A percentile compares a stretch with the other conserved stretches of the same genome.
These are phyloP conservation scores for Rotaria macrura DNA, from an alignment of 2,888 invertebrate species.

Conservation along the genomic window DNA sequence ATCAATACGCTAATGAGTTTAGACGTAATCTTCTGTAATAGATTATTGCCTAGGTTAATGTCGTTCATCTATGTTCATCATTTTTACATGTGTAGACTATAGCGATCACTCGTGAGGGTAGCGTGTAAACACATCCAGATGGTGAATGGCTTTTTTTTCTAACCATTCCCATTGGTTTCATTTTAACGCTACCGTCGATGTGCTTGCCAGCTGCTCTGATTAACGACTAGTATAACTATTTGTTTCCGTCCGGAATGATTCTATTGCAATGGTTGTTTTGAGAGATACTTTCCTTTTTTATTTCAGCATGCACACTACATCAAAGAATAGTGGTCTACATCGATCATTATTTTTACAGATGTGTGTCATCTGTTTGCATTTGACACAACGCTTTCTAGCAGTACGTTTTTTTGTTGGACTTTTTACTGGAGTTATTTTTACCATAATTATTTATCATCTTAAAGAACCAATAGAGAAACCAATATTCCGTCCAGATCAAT, in stretches of 20 bases:
- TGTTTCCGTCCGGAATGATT: neutral
- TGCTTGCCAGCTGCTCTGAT: neutral
- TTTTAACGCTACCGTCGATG: neutral
- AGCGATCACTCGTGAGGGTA: no score
- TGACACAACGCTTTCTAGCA: neutral
- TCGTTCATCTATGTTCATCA: no score
- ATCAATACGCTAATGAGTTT: no score
- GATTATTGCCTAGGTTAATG: no score
- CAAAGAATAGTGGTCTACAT: neutral
- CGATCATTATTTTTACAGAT: neutral
- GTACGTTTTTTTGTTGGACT: neutral
- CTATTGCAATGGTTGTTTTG: neutral
- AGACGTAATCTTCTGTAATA: no score
- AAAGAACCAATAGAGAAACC: neutral
- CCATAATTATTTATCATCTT: neutral
- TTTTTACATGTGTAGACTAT: no score
- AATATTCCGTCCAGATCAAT: neutral
- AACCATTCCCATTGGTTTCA: neutral
- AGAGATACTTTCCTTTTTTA: neutral
- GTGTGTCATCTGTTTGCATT: constrained; percentile 3
- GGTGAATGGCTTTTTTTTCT: neutral
- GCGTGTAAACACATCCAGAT: neutral
- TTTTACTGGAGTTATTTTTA: neutral
- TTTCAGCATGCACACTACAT: neutral
- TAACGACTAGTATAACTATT: neutral